Evolutionary conservation across 2,797 vertebrate species (phyloP).

Genomic region (Phataginus tetradactyla): DNA sequence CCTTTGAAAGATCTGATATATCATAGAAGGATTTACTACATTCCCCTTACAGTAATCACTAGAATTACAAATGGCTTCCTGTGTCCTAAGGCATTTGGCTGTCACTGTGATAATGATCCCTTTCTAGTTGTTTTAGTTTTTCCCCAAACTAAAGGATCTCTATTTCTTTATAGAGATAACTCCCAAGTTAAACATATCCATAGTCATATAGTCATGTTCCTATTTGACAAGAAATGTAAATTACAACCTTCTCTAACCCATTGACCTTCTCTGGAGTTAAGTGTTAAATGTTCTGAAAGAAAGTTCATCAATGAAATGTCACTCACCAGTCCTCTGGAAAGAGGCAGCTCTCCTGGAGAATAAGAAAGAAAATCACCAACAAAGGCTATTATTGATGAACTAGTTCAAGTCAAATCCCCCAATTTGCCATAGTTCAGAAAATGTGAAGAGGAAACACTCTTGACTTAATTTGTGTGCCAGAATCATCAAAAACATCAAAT

Average conservation of each 20-base stretch:
- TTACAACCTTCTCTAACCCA: conserved; percentile 26
- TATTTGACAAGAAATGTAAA: conserved; percentile 66
- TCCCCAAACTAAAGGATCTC: conserved; percentile 34
- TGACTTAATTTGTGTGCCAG: neutral
- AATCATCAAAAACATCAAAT: conserved; percentile 32
- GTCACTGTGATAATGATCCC: conserved; percentile 52
- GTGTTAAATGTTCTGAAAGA: conserved; percentile 56
- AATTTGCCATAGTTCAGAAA: conserved; percentile 29
- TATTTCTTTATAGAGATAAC: conserved; percentile 38
- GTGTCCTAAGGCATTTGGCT: conserved; percentile 59
- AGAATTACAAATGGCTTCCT: conserved; percentile 49
- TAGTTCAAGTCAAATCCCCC: conserved; percentile 17
- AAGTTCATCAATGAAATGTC: conserved; percentile 60
- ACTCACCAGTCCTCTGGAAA: conserved; percentile 44
- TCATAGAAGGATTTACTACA: conserved; percentile 47
- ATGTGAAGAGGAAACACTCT: conserved; percentile 34
- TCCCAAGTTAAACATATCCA: conserved; percentile 44
- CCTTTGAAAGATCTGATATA: conserved; percentile 9
- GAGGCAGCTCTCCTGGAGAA: conserved; percentile 31
- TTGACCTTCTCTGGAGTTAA: conserved; percentile 50
- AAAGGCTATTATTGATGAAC: conserved; percentile 33
- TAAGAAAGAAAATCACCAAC: conserved; percentile 45
- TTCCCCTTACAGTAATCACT: conserved; percentile 24
- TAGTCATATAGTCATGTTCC: neutral
- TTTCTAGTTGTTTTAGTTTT: conserved; percentile 11